These are phyloP conservation scores for Notocelia uddmanniana DNA, from an alignment of 2,888 invertebrate species.

Conservation along the genomic window DNA sequence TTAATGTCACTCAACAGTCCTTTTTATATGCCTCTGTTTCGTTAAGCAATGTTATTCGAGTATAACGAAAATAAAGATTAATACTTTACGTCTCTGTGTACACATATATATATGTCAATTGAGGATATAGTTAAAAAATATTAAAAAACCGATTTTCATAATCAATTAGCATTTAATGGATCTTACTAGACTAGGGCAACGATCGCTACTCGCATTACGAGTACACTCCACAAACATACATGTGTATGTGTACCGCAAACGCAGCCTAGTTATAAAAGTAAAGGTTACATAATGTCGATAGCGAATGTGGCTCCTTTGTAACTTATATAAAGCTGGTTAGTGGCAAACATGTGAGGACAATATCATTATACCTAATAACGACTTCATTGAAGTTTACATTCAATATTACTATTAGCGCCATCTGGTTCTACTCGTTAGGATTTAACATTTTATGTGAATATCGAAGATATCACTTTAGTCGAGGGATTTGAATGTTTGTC, in stretches of 20 bases:
- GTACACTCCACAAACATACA: slow-evolving; percentile 5
- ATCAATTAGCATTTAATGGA: slow-evolving; percentile 20
- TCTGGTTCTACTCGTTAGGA: background rate
- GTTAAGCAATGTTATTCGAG: background rate
- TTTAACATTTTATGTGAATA: background rate
- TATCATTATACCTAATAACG: slow-evolving; percentile 12
- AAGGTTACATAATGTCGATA: slow-evolving; percentile 25
- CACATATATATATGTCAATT: slow-evolving; percentile 55
- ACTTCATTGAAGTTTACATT: slow-evolving; percentile 13
- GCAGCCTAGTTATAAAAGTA: slow-evolving; percentile 28
- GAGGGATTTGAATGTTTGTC: too few relatives aligned
- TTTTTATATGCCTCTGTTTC: background rate
- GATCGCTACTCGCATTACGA: background rate
- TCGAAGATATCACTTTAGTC: background rate
- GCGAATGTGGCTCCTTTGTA: slow-evolving; percentile 7
- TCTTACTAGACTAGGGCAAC: slow-evolving; percentile 21
- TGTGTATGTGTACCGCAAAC: slow-evolving; percentile 13
- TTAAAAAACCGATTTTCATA: background rate
- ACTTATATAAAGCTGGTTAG: slow-evolving; percentile 14
- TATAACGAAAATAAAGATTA: background rate
- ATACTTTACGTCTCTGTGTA: background rate
- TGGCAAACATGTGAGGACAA: slow-evolving; percentile 18
- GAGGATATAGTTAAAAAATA: slow-evolving; percentile 24
- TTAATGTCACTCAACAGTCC: background rate
- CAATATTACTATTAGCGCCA: background rate